Base-by-base conservation (phyloP, 2,888 invertebrate species). In the Dicranocentrus wangi region DNA sequence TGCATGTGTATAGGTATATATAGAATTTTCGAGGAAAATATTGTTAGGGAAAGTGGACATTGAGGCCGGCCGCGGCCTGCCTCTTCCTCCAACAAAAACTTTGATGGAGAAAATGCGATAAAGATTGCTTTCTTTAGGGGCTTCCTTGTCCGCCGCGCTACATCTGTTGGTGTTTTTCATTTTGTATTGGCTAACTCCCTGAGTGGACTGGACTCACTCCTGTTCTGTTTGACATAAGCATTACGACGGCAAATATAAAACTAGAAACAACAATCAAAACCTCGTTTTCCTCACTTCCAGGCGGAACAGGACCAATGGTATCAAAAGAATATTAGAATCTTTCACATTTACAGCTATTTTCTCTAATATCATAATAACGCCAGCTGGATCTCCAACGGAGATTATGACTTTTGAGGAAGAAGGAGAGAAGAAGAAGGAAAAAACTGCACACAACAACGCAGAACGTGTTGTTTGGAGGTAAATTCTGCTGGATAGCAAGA, bases 71-170 rank as follows among this genome's bases (percentile, higher is more conserved):
- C 21, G 47, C 1, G 25, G 25, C n/a, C n/a, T n/a, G n/a, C n/a
- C n/a, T n/a, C n/a, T n/a, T n/a, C n/a, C n/a, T n/a, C n/a, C n/a
- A 19, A 53, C 28, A 68, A 72, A 72, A 72, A 72, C 61, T 80
- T 80, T 66, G 66, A 72, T 73, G 25, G 60, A 68, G 80, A 60
- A 80, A 80, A 80, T 73, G 80, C 39, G 80, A 80, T 80, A 80
- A 80, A 66, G 60, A 80, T 80, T 80, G 47, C 51, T 68, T 80
- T 80, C 68, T 55, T 66, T 39, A 21, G 71, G 79, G 71, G 39
- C 65, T 66, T 51, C 10, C 71, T 78, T 70, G 55, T 65, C 65
- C 25, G n/a, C n/a, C n/a, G 32, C n/a, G 58, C 15, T 80, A 15
- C 80, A 80, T 80, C 80, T 80, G 79, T 28, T 55, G 70, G 17